Evolutionary conservation across 92 coral and sea anemone species (phyloP).

Genomic region (Heteractis magnifica): DNA sequence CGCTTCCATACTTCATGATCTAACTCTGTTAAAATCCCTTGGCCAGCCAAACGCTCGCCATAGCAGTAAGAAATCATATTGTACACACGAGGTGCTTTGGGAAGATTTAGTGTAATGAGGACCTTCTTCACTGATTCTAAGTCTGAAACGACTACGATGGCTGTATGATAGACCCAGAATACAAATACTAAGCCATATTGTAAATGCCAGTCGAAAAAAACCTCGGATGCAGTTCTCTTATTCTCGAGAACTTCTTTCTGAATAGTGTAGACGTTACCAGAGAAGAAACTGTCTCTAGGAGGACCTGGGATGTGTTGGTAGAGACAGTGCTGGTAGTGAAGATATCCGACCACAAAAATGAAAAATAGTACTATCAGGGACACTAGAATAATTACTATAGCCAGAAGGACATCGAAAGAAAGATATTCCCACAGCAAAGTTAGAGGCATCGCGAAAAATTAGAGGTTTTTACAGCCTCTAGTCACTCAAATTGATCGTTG

Average conservation of each 20-base stretch:
- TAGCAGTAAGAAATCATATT: constrained; percentile 41
- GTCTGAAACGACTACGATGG: constrained; percentile 42
- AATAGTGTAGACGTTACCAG: constrained; percentile 14
- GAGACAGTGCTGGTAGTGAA: constrained; percentile 9
- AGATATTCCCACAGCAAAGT: constrained; percentile 2
- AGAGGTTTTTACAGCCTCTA: background rate
- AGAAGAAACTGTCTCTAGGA: constrained; percentile 33
- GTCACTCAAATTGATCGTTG: background rate
- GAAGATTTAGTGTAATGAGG: constrained; percentile 50
- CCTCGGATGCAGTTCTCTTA: constrained; percentile 2
- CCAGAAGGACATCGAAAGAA: background rate
- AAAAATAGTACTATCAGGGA: background rate
- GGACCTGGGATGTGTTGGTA: constrained; percentile 44
- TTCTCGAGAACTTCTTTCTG: background rate
- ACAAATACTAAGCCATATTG: constrained; percentile 43
- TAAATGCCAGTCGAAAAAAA: constrained; percentile 32
- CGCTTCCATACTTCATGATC: constrained; percentile 74
- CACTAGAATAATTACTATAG: background rate
- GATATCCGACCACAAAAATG: background rate
- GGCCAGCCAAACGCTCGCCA: constrained; percentile 63
- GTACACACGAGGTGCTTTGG: constrained; percentile 47
- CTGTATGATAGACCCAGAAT: constrained; percentile 51
- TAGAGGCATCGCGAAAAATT: background rate
- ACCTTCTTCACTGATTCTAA: constrained; percentile 57
- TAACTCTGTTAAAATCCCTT: constrained; percentile 59